Conservation (phyloP, 2,113 vertebrate species). For the Asarcornis scutulata region DNA sequence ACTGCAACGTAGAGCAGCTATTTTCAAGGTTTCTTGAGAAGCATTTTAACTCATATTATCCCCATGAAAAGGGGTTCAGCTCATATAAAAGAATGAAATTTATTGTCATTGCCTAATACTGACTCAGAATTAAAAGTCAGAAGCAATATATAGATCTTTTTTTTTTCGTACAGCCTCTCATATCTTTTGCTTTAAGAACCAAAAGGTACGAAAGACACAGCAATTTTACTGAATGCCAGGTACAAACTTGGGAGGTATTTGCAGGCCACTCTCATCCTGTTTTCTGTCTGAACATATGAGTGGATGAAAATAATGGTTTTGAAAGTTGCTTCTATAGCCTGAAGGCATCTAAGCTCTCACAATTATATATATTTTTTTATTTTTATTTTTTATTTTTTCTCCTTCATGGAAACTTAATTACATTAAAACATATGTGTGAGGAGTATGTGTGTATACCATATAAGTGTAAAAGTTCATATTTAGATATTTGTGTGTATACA, state of each 20-base stretch:
- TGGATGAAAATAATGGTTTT: not conserved
- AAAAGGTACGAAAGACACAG: not conserved
- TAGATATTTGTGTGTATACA: no score
- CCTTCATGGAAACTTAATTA: not conserved
- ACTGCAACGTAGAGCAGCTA: not conserved
- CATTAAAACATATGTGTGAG: not conserved
- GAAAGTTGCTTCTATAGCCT: not conserved
- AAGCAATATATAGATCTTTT: not conserved
- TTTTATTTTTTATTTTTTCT: not conserved
- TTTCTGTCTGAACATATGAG: not conserved
- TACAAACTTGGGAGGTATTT: not conserved
- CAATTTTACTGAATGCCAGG: not conserved
- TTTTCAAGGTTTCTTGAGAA: not conserved
- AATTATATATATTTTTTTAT: no score
- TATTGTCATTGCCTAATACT: not conserved
- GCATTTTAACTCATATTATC: not conserved
- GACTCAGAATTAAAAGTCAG: not conserved
- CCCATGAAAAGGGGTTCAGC: not conserved
- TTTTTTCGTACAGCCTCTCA: not conserved
- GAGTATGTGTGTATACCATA: rapidly evolving
- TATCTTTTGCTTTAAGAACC: not conserved
- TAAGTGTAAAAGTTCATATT: not conserved
- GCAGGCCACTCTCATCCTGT: not conserved
- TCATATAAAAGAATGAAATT: not conserved
- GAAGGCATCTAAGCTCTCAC: not conserved